Percentiles rank a stretch among this genome's conserved stretches.
Evolutionary conservation across 1,140 invertebrate species (phyloP).

Genomic region (Melipona quadrifasciata): DNA sequence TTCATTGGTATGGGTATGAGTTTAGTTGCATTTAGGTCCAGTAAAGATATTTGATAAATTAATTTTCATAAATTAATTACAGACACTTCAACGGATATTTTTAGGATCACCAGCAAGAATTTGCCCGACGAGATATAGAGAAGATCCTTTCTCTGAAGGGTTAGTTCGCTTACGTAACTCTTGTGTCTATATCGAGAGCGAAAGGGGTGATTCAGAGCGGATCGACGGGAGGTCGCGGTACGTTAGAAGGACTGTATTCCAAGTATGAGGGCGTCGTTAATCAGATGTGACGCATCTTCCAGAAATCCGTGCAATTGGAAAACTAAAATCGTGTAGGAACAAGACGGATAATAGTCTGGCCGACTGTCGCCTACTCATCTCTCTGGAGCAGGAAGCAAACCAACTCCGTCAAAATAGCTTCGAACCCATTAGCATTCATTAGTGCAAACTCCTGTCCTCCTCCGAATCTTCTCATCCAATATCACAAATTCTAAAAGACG

Average conservation of each 20-base stretch:
- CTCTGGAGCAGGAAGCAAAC: slow-evolving; percentile 21
- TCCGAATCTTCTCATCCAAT: background rate
- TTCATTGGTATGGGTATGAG: no score
- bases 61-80: no score
- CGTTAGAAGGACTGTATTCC: slow-evolving; percentile 20
- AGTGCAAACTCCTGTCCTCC: background rate
- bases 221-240: background rate
- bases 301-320: slow-evolving; percentile 46
- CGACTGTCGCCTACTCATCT: slow-evolving; percentile 35
- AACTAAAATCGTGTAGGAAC: slow-evolving; percentile 44
- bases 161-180: slow-evolving; percentile 6
- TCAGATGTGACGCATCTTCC: slow-evolving; percentile 45
- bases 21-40: no score
- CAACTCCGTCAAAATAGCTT: slow-evolving; percentile 25
- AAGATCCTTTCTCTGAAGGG: background rate
- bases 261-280: slow-evolving; percentile 48
- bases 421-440: slow-evolving; percentile 37
- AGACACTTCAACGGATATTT: no score
- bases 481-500: background rate
- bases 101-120: no score
- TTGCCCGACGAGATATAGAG: background rate
- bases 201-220: slow-evolving; percentile 20
- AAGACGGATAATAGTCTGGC: slow-evolving; percentile 21
- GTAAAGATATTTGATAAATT: no score
- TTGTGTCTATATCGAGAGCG: slow-evolving; percentile 7